A percentile compares a stretch with the other conserved stretches of the same genome.
These are phyloP conservation scores for Lasioglossum morio DNA, from an alignment of 2,888 invertebrate species.

Conservation along the genomic window DNA sequence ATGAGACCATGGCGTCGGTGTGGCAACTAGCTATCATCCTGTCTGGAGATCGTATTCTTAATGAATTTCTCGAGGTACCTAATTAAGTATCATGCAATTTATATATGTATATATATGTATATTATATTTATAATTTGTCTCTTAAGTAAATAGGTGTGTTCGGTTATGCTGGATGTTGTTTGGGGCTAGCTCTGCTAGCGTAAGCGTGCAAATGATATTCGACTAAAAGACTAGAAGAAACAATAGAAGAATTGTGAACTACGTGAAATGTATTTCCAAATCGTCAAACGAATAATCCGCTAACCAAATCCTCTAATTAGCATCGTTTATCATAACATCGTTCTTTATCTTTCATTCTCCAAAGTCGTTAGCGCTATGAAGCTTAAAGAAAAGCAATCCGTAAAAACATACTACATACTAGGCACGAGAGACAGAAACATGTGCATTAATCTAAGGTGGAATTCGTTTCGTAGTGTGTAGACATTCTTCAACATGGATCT, in stretches of 20 bases:
- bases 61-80: constrained; percentile 77
- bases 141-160: constrained; percentile 26
- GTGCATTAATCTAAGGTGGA: constrained; percentile 61
- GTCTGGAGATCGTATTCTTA: constrained; percentile 88
- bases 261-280: constrained; percentile 66
- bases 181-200: constrained; percentile 70
- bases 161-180: constrained; percentile 53
- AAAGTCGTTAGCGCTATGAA: constrained; percentile 73
- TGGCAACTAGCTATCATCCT: constrained; percentile 91
- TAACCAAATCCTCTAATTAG: constrained; percentile 67
- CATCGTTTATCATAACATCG: constrained; percentile 54
- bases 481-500: neutral
- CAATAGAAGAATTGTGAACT: constrained; percentile 63
- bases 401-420: constrained; percentile 60
- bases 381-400: constrained; percentile 72
- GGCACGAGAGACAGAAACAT: constrained; percentile 57
- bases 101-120: neutral
- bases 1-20: constrained; percentile 82
- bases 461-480: neutral
- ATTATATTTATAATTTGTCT: constrained; percentile 7
- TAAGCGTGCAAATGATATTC: constrained; percentile 76
- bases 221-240: constrained; percentile 58
- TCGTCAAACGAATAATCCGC: constrained; percentile 61
- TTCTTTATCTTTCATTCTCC: constrained; percentile 61
- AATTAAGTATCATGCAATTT: constrained; percentile 51